Evolutionary conservation across 2,113 vertebrate species (phyloP).

Genomic region (Actenoides lindsayi): DNA sequence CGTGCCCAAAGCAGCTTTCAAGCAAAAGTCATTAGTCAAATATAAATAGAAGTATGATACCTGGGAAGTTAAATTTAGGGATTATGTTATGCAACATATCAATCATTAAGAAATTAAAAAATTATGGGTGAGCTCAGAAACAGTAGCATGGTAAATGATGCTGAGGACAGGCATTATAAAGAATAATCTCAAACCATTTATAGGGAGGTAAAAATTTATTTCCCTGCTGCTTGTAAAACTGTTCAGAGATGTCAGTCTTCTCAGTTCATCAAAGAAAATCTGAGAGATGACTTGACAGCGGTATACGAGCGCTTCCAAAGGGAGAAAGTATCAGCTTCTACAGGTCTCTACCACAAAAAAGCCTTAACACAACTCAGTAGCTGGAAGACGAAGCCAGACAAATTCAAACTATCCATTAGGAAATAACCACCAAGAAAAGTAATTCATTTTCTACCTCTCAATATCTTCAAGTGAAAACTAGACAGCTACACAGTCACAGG

Average conservation of each 20-base stretch:
- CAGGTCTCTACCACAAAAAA: neutral
- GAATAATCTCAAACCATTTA: neutral
- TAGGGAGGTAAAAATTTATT: neutral
- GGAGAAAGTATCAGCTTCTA: neutral
- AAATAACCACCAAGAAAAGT: neutral
- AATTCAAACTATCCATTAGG: neutral
- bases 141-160: neutral
- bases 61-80: neutral
- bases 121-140: neutral
- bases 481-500: neutral
- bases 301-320: neutral
- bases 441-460: neutral
- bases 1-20: neutral
- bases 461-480: neutral
- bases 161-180: neutral
- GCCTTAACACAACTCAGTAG: neutral
- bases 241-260: neutral
- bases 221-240: slow-evolving; percentile 23
- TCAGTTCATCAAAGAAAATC: slow-evolving; percentile 21
- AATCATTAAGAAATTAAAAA: neutral
- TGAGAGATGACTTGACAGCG: slow-evolving; percentile 15
- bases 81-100: neutral
- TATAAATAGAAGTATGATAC: neutral
- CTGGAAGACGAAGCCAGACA: neutral
- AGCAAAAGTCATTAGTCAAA: neutral